Percentiles rank a stretch among this genome's conserved stretches.
phyloP scores from a whole-genome alignment of 2,113 vertebrate species.

The Furnarius figulus region DNA sequence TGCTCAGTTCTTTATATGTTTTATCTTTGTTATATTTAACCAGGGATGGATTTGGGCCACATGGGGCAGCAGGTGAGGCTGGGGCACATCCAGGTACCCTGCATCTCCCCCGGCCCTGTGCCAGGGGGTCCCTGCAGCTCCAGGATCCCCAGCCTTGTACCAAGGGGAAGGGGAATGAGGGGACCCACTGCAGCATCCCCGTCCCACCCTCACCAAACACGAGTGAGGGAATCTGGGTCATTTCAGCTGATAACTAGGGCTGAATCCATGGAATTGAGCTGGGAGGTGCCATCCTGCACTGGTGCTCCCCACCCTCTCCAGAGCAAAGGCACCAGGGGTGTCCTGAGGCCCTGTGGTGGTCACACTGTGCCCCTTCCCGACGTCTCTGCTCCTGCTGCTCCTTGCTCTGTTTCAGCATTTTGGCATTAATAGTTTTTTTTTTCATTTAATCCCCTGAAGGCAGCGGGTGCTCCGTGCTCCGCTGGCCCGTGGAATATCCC shows the following conservation, averaged over 20 bases:
- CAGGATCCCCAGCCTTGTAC: not conserved
- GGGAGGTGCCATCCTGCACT: not conserved
- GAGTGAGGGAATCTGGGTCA: not conserved
- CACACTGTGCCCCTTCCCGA: rapidly evolving
- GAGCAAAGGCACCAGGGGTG: not conserved
- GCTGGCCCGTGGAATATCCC: not conserved
- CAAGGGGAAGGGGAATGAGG: not conserved
- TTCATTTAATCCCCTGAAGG: not conserved
- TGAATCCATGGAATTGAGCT: not conserved
- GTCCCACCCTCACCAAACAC: rapidly evolving
- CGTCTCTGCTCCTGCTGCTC: rapidly evolving
- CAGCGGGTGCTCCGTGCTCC: not conserved
- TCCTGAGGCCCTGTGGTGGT: rapidly evolving
- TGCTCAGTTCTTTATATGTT: not conserved
- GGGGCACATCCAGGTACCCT: not conserved
- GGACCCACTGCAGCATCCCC: not conserved
- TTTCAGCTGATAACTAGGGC: not conserved
- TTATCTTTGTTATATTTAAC: not conserved
- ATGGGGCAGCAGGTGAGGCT: not conserved
- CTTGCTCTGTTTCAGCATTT: not conserved
- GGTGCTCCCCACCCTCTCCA: not conserved
- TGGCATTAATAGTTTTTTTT: not conserved
- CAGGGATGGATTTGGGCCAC: not conserved
- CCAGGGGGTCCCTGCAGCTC: no score
- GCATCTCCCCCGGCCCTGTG: not conserved